These are phyloP conservation scores for Atta cephalotes DNA, from an alignment of 1,140 invertebrate species.

Conservation along the genomic window DNA sequence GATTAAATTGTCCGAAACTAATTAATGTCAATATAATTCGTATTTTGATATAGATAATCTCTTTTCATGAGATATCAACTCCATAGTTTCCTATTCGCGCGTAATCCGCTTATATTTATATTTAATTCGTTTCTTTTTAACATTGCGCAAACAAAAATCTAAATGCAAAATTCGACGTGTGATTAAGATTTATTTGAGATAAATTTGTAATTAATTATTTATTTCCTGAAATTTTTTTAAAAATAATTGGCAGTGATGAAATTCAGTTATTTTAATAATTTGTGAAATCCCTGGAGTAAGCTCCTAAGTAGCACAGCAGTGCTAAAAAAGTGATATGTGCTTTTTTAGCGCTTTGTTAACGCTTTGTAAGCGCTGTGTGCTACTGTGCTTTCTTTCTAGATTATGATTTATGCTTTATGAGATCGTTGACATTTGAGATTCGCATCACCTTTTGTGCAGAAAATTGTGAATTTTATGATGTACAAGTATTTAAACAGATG, in stretches of 20 bases:
- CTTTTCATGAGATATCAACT: neutral
- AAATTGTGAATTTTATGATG: neutral
- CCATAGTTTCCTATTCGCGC: neutral
- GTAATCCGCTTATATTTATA: neutral
- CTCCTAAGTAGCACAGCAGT: too few relatives aligned
- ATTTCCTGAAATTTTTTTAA: neutral
- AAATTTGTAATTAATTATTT: neutral
- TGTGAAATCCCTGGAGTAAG: neutral
- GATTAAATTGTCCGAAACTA: constrained; percentile 34
- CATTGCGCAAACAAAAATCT: constrained; percentile 31
- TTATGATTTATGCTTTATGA: neutral
- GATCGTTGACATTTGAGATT: neutral
- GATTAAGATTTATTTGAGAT: neutral
- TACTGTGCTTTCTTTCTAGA: too few relatives aligned
- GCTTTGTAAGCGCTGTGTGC: too few relatives aligned
- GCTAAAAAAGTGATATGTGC: too few relatives aligned
- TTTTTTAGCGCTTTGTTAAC: too few relatives aligned
- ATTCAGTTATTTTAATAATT: neutral
- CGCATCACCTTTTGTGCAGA: neutral
- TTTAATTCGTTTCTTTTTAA: constrained; percentile 28
- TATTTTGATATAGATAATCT: constrained; percentile 5
- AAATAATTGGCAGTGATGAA: neutral
- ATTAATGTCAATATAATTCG: constrained; percentile 37
- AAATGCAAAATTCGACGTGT: neutral
- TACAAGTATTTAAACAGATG: neutral